Evolutionary conservation across 2,797 vertebrate genomes (phyloP), one percentile per base, ranked within the genome.

Genomic region (Lagorchestes hirsutus): DNA sequence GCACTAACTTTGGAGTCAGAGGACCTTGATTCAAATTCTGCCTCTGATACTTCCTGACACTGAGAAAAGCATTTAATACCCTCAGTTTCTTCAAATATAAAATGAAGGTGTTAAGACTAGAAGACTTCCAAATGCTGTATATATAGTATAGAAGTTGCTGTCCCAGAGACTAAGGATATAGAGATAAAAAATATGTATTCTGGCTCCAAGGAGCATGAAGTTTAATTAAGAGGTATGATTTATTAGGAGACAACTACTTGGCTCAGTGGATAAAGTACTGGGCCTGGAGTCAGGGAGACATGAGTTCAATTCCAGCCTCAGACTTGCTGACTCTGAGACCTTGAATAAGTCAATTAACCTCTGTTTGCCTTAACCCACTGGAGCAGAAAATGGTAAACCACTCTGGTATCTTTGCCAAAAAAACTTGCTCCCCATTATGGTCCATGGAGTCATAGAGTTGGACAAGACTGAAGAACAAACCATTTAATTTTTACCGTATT

Each of bases 361-460:
- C n/a, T 46, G 1, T 40, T 40, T 82, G 18, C 16, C 18, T 10
- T 24, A 82, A 46, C 22, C 2, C 14, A 46, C 2, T 46, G 28
- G 67, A 82, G n/a, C 10, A 22, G 59, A 12, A 62, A 62, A 34
- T 34, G 59, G 59, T 12, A 62, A 62, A 34, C 31, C 5, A 62
- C 13, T 31, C 59, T 31, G 34, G 10, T 62, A 34, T 14, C 67
- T 9, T 82, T 82, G n/a, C 22, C n/a, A 82, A 46, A 6, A 82
- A 24, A 34, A 34, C 0, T 13, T 13, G 0, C 12, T 34, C 4
- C 0, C 11, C 8, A 11, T 11, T 24, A 46, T 27, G 31, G 2
- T 50, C 40, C 2, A 11, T 46, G 22, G 9, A 31, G n/a, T 46
- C 8, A 82, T 46, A 82, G 40, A 87, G 2, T 87, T 27, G 9